phyloP scores from a whole-genome alignment of 2,888 invertebrate genomes.

The Eupelmus urozonus region DNA sequence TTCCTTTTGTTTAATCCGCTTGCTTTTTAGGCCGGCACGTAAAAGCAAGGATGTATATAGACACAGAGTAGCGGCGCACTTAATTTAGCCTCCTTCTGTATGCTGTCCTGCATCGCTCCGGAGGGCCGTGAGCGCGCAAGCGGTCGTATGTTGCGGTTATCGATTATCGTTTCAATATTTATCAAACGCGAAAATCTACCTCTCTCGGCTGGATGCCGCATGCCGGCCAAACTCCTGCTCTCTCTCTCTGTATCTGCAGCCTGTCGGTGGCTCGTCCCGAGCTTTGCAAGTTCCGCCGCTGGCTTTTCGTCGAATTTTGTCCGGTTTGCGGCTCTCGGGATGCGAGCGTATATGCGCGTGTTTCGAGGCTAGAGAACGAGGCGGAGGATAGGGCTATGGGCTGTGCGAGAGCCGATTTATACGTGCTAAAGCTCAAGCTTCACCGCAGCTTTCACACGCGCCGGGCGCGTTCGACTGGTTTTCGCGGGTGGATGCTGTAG shows the following conservation, averaged over 20 bases:
- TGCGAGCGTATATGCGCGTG: background rate
- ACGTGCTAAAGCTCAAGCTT: background rate
- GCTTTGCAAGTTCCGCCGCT: no score
- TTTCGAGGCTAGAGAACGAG: background rate
- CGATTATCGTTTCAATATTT: conserved; percentile 43
- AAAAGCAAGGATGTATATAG: no score
- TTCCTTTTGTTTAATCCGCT: background rate
- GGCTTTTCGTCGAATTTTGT: conserved; percentile 13
- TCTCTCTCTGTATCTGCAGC: background rate
- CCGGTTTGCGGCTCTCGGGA: background rate
- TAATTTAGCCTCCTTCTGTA: background rate
- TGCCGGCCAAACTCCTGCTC: no score
- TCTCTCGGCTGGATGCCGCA: no score
- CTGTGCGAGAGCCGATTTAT: background rate
- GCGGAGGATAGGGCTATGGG: no score
- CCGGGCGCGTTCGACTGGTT: no score
- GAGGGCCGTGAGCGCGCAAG: background rate
- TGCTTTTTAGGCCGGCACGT: background rate
- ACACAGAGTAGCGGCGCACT: background rate
- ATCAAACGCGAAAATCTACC: conserved; percentile 13
- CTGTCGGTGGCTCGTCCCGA: background rate
- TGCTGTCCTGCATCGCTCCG: background rate
- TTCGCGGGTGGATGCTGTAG: no score
- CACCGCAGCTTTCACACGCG: no score
- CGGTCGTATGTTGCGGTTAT: conserved; percentile 21